Evolutionary conservation across 2,113 vertebrate genomes (phyloP).

Genomic region (Triplophysa siluroides): DNA sequence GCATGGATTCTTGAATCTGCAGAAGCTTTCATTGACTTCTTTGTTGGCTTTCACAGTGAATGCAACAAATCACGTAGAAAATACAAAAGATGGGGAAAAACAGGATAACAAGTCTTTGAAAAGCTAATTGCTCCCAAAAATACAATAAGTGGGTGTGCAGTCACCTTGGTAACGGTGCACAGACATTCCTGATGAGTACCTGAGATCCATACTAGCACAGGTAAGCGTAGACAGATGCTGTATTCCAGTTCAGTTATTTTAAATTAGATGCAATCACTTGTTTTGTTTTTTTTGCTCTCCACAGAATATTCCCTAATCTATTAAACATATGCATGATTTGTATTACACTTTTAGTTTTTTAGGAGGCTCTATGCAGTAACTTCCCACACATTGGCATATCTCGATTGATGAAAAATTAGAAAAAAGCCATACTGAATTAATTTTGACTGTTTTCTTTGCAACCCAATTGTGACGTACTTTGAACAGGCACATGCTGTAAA

Average conservation of each 20-base stretch:
- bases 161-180: conserved; percentile 49
- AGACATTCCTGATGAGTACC: conserved; percentile 28
- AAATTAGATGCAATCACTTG: too few relatives aligned
- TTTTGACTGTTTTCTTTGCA: too few relatives aligned
- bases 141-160: conserved; percentile 44
- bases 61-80: conserved; percentile 22
- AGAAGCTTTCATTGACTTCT: background rate
- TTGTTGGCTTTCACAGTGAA: background rate
- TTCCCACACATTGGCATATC: too few relatives aligned
- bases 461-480: too few relatives aligned
- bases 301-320: conserved; percentile 8
- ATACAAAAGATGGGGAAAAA: conserved; percentile 2
- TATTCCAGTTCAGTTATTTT: too few relatives aligned
- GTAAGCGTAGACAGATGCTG: too few relatives aligned
- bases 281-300: background rate
- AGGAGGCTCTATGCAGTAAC: too few relatives aligned
- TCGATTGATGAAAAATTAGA: too few relatives aligned
- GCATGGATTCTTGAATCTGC: background rate
- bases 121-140: conserved; percentile 51
- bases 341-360: too few relatives aligned
- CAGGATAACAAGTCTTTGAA: conserved; percentile 18
- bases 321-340: conserved; percentile 20
- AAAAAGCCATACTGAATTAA: too few relatives aligned
- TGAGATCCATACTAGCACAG: conserved; percentile 35
- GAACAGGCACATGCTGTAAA: too few relatives aligned